Conservation (phyloP, 2,113 vertebrate genomes). For the Sinocyclocheilus anshuiensis region DNA sequence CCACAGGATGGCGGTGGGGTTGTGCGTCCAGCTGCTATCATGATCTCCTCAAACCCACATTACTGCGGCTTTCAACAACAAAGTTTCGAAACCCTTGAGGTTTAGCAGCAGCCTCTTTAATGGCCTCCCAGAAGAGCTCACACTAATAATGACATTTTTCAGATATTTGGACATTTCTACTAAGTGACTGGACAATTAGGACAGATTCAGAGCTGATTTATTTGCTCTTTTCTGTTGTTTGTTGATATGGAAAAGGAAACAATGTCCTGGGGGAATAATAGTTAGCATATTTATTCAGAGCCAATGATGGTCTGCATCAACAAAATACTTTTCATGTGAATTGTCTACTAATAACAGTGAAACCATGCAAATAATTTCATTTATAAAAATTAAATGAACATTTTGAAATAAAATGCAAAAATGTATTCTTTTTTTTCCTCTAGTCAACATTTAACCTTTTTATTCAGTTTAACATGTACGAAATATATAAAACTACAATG, state of each 20-base stretch:
- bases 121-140: constrained; percentile 1
- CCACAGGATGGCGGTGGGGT: constrained; percentile 11
- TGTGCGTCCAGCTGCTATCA: constrained; percentile 40
- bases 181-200: constrained; percentile 15
- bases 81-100: constrained; percentile 34
- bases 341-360: background rate
- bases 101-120: constrained; percentile 43
- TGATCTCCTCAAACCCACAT: constrained; percentile 27
- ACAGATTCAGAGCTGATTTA: constrained; percentile 14
- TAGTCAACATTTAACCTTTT: too few relatives aligned
- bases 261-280: background rate
- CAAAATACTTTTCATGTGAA: background rate
- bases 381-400: too few relatives aligned
- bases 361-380: background rate
- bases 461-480: too few relatives aligned
- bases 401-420: too few relatives aligned
- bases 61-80: constrained; percentile 38
- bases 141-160: constrained; percentile 34
- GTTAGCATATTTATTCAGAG: background rate
- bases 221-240: constrained; percentile 18
- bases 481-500: too few relatives aligned
- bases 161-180: constrained; percentile 17
- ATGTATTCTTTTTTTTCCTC: too few relatives aligned
- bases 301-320: background rate
- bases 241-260: background rate